Evolutionary conservation across 2,797 vertebrate species (phyloP), one percentile per base, ranked within the genome.

Genomic region (Novumbra hubbsi): DNA sequence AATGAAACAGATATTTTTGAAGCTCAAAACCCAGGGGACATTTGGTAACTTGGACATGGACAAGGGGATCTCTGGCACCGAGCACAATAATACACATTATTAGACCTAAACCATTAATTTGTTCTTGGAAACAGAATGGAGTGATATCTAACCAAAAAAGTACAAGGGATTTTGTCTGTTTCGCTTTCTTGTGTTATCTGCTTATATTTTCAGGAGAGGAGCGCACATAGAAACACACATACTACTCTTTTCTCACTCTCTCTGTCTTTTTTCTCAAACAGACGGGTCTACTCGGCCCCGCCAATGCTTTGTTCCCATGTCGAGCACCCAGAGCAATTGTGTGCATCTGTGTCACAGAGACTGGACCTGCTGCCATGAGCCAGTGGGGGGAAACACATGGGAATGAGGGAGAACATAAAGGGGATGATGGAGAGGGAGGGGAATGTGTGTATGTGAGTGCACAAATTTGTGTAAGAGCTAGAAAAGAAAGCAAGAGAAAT

Each of bases 361-460:
- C 89, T 80, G 87, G 90, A 88, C 87, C 91, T 92, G 92, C 90
- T 93, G 91, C 91, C 90, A 88, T 71, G 74, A 86, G 89, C 81
- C 71, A 45, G 68, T 30, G 68, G 15, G 28, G 64, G 65, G 83
- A 81, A 82, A 74, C 80, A 28, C 76, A 73, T 52, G 75, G 79
- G 88, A 76, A 57, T 68, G 88, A 83, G 78, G 69, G 0, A 79
- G 72, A 55, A 71, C 50, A 72, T 66, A 70, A n/a, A 6, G 6
- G 21, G 50, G 17, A 14, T 5, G 63, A 74, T 69, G 72, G 66
- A 57, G 75, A 64, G 71, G 76, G 30, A 50, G 71, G 67, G 32
- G 27, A 48, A 73, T 78, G 16, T n/a, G 72, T 15, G 48, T n/a
- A 48, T 30, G 63, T 17, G 73, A 12, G 41, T 19, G 50, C 32